Conservation (phyloP, 2,888 invertebrate species). For the Eristalinus aeneus region DNA sequence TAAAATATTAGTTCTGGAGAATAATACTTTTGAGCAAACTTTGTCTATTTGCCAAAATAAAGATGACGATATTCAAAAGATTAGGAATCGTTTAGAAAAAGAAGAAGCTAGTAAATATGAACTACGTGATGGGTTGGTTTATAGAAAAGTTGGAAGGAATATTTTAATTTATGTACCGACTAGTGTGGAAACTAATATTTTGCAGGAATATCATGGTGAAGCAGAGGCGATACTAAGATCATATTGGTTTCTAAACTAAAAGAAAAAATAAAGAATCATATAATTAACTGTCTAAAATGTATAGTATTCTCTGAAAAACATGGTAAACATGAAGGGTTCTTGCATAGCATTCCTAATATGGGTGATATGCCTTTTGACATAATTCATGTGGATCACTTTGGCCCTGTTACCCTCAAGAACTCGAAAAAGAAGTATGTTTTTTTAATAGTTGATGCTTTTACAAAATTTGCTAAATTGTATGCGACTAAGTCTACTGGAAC, state of each 20-base stretch:
- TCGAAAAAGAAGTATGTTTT: constrained; percentile 9
- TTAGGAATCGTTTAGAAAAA: constrained; percentile 15
- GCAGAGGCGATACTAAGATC: constrained; percentile 1
- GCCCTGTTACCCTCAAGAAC: not conserved
- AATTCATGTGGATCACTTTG: constrained; percentile 16
- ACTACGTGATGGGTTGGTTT: constrained; percentile 58
- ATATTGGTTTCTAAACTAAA: constrained; percentile 39
- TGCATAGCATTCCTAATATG: not conserved
- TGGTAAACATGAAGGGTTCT: constrained; percentile 3
- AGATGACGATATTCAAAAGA: constrained; percentile 18
- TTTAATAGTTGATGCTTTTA: constrained; percentile 6
- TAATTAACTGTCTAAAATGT: constrained; percentile 36
- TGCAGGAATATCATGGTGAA: constrained; percentile 42
- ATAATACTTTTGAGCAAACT: too few relatives aligned
- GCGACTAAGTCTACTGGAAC: constrained; percentile 12
- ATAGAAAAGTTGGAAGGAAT: constrained; percentile 31
- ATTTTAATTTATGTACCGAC: constrained; percentile 50
- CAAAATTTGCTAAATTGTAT: constrained; percentile 21
- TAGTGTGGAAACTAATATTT: constrained; percentile 18
- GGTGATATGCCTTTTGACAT: constrained; percentile 1
- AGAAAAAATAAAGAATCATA: constrained; percentile 19
- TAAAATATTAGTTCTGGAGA: constrained; percentile 33
- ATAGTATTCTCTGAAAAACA: not conserved
- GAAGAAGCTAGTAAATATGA: constrained; percentile 54
- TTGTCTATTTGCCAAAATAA: constrained; percentile 3